These are phyloP conservation scores for Calliopsis andreniformis DNA, from an alignment of 1,140 invertebrate species.

Conservation along the genomic window DNA sequence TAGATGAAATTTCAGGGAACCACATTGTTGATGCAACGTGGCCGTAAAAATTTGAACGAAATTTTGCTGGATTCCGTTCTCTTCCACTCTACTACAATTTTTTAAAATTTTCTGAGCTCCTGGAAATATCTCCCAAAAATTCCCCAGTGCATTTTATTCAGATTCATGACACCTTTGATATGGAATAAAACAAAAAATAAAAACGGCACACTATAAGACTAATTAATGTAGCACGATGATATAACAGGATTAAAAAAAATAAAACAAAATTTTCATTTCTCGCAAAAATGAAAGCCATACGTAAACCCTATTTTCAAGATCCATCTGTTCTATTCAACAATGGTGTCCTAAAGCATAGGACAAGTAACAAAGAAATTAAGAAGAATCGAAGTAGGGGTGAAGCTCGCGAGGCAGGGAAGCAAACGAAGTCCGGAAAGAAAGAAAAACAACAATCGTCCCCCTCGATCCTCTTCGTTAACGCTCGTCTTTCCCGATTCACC, in stretches of 20 bases:
- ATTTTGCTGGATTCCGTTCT: background rate
- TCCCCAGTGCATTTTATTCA: no score
- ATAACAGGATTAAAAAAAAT: no score
- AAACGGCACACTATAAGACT: no score
- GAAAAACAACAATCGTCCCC: slow-evolving; percentile 15
- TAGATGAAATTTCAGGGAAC: background rate
- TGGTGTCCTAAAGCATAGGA: background rate
- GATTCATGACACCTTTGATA: background rate
- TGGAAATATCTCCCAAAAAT: background rate
- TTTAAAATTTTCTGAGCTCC: background rate
- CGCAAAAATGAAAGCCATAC: no score
- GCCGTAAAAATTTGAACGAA: background rate
- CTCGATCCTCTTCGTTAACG: background rate
- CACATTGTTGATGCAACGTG: background rate
- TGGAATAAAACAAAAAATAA: background rate
- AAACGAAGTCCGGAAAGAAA: slow-evolving; percentile 9
- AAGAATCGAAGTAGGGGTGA: no score
- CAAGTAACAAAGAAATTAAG: no score
- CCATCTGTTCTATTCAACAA: no score
- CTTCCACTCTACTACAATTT: background rate
- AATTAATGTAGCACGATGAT: no score
- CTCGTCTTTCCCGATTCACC: slow-evolving; percentile 1
- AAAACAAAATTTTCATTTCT: no score
- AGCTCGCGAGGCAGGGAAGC: no score
- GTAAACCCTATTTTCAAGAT: no score